A percentile compares a stretch with the other conserved stretches of the same genome.
Conservation (phyloP, 2,888 invertebrate genomes). For the Zygothrica quintamaculata region DNA sequence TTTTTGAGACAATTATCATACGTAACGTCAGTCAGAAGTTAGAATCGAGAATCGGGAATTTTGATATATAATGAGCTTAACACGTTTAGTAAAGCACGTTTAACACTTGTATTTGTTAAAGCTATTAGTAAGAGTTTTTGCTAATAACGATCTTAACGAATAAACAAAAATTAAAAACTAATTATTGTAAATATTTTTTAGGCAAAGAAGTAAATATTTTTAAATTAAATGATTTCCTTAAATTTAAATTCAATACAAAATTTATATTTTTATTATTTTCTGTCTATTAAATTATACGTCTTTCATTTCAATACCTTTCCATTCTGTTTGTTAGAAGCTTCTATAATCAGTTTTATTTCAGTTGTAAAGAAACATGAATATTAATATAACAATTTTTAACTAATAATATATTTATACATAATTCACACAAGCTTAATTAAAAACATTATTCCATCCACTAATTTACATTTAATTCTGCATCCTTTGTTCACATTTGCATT, state of each 20-base stretch:
- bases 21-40: slow-evolving; percentile 7
- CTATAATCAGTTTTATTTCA: background rate
- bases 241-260: too few relatives aligned
- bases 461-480: slow-evolving; percentile 56
- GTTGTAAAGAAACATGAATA: too few relatives aligned
- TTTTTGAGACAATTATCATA: slow-evolving; percentile 28
- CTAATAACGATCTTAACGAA: slow-evolving; percentile 2
- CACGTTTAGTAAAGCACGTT: slow-evolving; percentile 49
- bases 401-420: too few relatives aligned
- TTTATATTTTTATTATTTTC: too few relatives aligned
- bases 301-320: too few relatives aligned
- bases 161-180: background rate
- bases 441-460: slow-evolving; percentile 13
- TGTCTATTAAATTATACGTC: too few relatives aligned
- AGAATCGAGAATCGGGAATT: slow-evolving; percentile 5
- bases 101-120: slow-evolving; percentile 31
- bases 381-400: too few relatives aligned
- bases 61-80: slow-evolving; percentile 13
- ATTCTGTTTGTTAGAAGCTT: background rate
- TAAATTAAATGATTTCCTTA: too few relatives aligned
- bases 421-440: slow-evolving; percentile 42
- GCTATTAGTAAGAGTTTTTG: slow-evolving; percentile 10
- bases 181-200: background rate
- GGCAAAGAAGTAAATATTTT: too few relatives aligned
- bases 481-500: too few relatives aligned